These are phyloP conservation scores for Erithacus rubecula DNA, from an alignment of 2,797 vertebrate species.

Conservation along the genomic window DNA sequence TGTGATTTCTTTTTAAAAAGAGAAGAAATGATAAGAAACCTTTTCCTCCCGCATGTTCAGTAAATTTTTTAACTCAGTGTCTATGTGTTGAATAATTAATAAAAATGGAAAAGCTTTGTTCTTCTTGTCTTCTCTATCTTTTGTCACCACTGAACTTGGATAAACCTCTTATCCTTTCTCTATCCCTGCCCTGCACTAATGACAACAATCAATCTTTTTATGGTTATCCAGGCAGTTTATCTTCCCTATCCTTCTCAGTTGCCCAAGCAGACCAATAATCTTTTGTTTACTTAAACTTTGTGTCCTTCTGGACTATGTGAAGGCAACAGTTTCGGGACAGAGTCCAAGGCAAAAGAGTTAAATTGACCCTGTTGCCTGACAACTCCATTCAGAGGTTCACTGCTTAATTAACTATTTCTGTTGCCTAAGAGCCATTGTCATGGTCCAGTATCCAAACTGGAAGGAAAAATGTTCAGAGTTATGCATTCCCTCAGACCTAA, in stretches of 20 bases:
- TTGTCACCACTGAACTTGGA: neutral
- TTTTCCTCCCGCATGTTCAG: neutral
- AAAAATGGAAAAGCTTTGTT: neutral
- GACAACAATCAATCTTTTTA: slow-evolving; percentile 5
- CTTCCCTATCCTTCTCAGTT: neutral
- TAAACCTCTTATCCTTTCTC: neutral
- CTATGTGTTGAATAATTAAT: neutral
- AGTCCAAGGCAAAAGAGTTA: slow-evolving; percentile 57
- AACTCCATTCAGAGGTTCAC: neutral
- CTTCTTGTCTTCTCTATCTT: neutral
- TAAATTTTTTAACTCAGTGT: neutral
- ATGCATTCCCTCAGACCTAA: neutral
- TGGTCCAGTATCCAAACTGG: neutral
- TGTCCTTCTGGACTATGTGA: slow-evolving; percentile 18
- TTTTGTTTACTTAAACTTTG: slow-evolving; percentile 46
- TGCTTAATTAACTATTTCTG: slow-evolving; percentile 27
- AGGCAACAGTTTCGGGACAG: neutral
- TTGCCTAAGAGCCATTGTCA: neutral
- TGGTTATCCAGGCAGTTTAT: slow-evolving; percentile 19
- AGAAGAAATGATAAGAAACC: neutral
- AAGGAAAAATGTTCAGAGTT: neutral
- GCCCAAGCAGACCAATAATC: slow-evolving; percentile 9
- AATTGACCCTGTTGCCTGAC: neutral
- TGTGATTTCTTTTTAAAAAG: neutral
- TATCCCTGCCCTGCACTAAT: neutral